Evolutionary conservation across 2,113 vertebrate species (phyloP), one percentile per base, ranked within the genome.

Genomic region (Puntigrus tetrazona): DNA sequence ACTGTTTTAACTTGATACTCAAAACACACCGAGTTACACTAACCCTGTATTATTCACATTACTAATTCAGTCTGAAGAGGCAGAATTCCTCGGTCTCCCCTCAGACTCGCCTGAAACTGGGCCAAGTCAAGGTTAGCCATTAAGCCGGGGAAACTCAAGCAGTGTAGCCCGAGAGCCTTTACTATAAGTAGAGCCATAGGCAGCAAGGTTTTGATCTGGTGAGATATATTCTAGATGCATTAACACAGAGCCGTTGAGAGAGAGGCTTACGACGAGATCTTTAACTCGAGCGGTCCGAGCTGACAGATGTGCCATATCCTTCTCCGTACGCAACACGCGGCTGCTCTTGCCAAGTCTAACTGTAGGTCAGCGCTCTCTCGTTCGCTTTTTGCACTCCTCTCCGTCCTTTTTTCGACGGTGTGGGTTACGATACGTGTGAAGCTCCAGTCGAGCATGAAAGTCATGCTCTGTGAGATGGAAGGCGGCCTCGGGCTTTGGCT

Each of bases 331-430:
- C 80, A 59, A 29, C 69, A 59, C 85, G 50, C 29, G 31, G 76
- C 67, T 43, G 52, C 65, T 78, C 67, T 74, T 86, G 85, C 81
- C 81, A 86, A 84, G 81, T 84, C 55, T 25, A 84, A 73, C 67
- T 47, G 45, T 79, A 55, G 85, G 85, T 86, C 86, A 87, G 82
- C n/a, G 6, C 74, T 52, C 43, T 84, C 29, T 75, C 41, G 0
- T 9, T 52, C 82, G 25, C 50, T 78, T 41, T 59, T 25, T 29
- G n/a, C 69, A 38, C 41, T 63, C 47, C 43, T 65, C 72, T 67
- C 78, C 10, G 55, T 67, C 41, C 52, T 70, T 16, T 55, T 36
- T 55, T 57, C 50, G 18, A 63, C n/a, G 41, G 59, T 82, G 72
- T 85, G 69, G 69, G 55, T 59, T 82, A 65, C 27, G 27, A 67